Evolutionary conservation across 2,797 vertebrate genomes (phyloP).

Genomic region (Tragelaphus oryx): DNA sequence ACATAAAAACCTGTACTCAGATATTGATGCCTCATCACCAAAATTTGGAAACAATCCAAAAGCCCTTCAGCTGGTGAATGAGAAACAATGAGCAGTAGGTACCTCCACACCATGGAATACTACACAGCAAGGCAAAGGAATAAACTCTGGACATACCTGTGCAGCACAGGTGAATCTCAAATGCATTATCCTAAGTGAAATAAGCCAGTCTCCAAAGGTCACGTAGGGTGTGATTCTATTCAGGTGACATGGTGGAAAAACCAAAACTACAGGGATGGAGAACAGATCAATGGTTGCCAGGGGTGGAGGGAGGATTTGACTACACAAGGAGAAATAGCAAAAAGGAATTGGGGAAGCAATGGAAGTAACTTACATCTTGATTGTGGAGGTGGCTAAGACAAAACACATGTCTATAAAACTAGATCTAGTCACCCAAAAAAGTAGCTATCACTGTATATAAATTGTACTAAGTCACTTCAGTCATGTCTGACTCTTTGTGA

Average conservation of each 20-base stretch:
- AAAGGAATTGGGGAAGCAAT: background rate
- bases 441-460: background rate
- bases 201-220: background rate
- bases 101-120: background rate
- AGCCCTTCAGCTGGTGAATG: background rate
- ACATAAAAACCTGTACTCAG: background rate
- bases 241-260: background rate
- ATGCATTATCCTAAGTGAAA: background rate
- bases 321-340: background rate
- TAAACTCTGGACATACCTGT: background rate
- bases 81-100: background rate
- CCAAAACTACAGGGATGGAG: background rate
- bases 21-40: background rate
- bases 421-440: background rate
- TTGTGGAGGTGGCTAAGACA: background rate
- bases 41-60: background rate
- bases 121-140: conserved; percentile 16
- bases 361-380: background rate
- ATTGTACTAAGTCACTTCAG: background rate
- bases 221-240: background rate
- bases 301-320: background rate
- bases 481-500: background rate
- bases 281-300: background rate
- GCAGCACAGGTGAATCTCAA: background rate
- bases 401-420: background rate